Percentiles rank a stretch among this genome's conserved stretches.
Conservation (phyloP, 2,797 vertebrate species). For the Propithecus perrieri region DNA sequence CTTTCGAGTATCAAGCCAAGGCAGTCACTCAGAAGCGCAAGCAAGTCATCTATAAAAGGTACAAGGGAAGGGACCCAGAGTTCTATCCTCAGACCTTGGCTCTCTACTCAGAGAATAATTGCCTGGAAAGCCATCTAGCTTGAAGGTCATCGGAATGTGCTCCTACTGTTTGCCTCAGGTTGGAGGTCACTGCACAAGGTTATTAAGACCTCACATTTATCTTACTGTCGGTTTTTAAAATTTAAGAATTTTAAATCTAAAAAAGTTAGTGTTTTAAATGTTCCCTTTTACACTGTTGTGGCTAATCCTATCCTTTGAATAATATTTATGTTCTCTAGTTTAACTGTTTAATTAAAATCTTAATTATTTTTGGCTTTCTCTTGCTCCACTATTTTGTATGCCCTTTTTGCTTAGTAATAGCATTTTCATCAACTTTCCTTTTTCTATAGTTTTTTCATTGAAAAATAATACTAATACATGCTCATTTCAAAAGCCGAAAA, state of each 20-base stretch:
- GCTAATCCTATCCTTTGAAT: not conserved
- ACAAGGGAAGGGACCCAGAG: not conserved
- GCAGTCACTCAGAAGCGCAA: not conserved
- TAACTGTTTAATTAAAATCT: slow-evolving; percentile 30
- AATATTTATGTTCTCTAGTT: slow-evolving; percentile 15
- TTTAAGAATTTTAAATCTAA: slow-evolving; percentile 34
- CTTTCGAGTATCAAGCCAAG: not conserved
- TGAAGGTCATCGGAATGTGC: not conserved
- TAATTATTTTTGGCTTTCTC: not conserved
- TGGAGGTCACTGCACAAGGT: not conserved
- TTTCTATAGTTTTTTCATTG: not conserved
- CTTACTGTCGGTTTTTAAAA: not conserved
- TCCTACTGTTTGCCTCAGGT: not conserved
- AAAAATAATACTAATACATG: not conserved
- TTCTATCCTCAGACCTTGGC: not conserved
- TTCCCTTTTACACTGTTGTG: slow-evolving; percentile 19
- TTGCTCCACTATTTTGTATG: slow-evolving; percentile 30
- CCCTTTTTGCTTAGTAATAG: not conserved
- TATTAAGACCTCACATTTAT: not conserved
- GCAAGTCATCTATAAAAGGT: not conserved
- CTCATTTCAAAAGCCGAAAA: slow-evolving; percentile 48
- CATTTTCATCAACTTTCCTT: slow-evolving; percentile 27
- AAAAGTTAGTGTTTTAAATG: not conserved
- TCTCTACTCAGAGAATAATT: not conserved
- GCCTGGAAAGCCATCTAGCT: not conserved